Conservation (phyloP, 2,113 vertebrate species). For the Octodon degus region DNA sequence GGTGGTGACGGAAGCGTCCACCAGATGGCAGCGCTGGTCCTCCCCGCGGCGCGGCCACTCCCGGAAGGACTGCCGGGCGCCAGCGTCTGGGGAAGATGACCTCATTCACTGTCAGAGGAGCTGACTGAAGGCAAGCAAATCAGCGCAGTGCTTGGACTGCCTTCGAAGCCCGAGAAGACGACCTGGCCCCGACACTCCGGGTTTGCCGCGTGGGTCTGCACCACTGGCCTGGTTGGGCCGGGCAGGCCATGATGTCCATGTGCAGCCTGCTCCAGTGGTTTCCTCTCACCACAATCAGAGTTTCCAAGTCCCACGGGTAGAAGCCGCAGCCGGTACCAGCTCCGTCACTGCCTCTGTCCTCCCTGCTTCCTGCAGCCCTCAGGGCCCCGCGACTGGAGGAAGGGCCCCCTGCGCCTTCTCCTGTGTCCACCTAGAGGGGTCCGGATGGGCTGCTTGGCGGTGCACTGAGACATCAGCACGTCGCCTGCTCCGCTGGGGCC, state of each 20-base stretch:
- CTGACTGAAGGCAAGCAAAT: not conserved
- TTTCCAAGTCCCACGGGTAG: too few species aligned
- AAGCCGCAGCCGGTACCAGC: not conserved
- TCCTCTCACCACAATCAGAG: not conserved
- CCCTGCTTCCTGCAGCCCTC: not conserved
- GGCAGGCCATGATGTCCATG: not conserved
- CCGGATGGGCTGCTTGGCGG: rapidly evolving
- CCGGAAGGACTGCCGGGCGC: not conserved
- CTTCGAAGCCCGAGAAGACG: not conserved
- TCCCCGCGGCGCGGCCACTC: not conserved
- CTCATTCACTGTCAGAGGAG: not conserved
- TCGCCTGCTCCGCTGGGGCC: not conserved
- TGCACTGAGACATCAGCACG: not conserved
- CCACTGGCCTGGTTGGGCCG: rapidly evolving
- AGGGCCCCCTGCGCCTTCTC: not conserved
- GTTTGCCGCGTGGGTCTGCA: rapidly evolving
- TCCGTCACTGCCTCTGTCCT: not conserved
- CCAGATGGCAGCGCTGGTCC: slow-evolving; percentile 86
- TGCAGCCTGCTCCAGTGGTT: not conserved
- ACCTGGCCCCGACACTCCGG: not conserved
- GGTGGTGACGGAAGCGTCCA: slow-evolving; percentile 71
- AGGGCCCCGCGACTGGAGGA: not conserved
- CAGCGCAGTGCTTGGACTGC: not conserved
- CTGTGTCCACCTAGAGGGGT: not conserved
- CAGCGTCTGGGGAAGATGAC: rapidly evolving